These are phyloP conservation scores for Otolemur garnettii DNA, from an alignment of 2,113 vertebrate genomes.

Conservation along the genomic window DNA sequence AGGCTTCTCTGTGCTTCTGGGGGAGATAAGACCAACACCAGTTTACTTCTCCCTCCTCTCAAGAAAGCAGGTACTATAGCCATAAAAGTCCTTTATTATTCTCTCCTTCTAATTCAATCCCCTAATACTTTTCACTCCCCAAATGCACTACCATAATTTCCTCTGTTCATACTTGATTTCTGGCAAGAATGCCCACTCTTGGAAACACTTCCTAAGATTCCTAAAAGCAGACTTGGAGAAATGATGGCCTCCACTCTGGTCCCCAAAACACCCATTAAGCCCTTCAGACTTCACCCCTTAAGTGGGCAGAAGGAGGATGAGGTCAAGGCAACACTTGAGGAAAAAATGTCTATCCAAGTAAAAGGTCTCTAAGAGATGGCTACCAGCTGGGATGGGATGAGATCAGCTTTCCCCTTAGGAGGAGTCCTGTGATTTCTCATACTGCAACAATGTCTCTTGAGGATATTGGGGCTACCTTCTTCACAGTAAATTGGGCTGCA, in stretches of 20 bases:
- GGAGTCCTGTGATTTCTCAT: not conserved
- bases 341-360: not conserved
- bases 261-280: too few relatives aligned
- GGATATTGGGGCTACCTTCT: not conserved
- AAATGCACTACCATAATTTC: not conserved
- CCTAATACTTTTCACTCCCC: not conserved
- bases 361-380: not conserved
- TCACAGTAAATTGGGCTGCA: not conserved
- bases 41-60: not conserved
- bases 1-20: not conserved
- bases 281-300: too few relatives aligned
- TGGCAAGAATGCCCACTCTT: not conserved
- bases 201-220: not conserved
- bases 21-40: not conserved
- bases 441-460: not conserved
- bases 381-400: not conserved
- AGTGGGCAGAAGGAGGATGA: not conserved
- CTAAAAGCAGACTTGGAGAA: not conserved
- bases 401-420: not conserved
- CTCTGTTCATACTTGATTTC: not conserved
- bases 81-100: not conserved
- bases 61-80: rapidly evolving
- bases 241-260: not conserved
- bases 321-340: not conserved
- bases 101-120: not conserved